These are phyloP conservation scores for Oligia latruncula DNA, from an alignment of 2,888 invertebrate species.

Conservation along the genomic window DNA sequence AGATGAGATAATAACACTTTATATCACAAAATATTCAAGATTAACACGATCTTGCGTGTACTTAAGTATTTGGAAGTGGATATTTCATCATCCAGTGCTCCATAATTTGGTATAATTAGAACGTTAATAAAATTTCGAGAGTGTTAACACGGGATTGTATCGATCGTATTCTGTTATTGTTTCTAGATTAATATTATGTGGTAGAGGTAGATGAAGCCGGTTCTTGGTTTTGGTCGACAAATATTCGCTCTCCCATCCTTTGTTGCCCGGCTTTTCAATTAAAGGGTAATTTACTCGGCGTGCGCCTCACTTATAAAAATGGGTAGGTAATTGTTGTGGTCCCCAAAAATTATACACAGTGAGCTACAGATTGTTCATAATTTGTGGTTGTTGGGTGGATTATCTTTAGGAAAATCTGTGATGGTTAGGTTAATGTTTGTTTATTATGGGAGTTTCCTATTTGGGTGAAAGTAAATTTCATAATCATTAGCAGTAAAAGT, in stretches of 20 bases:
- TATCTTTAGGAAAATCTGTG: constrained; percentile 12
- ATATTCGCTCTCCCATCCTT: constrained; percentile 34
- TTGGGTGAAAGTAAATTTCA: too few relatives aligned
- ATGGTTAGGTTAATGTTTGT: background rate
- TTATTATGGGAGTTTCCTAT: background rate
- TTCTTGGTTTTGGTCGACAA: constrained; percentile 37
- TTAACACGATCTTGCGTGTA: constrained; percentile 5
- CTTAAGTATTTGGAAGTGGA: background rate
- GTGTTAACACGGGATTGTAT: constrained; percentile 14
- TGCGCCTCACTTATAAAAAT: constrained; percentile 35
- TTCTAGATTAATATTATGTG: constrained; percentile 17
- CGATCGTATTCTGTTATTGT: constrained; percentile 10
- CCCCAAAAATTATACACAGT: constrained; percentile 31
- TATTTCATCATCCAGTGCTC: constrained; percentile 26
- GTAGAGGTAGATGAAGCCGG: background rate
- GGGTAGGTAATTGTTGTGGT: constrained; percentile 29
- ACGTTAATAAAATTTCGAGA: background rate
- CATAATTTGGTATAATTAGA: constrained; percentile 26
- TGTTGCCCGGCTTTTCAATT: constrained; percentile 54
- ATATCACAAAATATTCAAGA: constrained; percentile 30
- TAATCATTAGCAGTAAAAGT: background rate
- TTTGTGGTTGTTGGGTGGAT: constrained; percentile 3
- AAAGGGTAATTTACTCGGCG: constrained; percentile 47
- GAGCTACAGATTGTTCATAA: constrained; percentile 26
- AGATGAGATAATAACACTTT: constrained; percentile 38